A percentile compares a stretch with the other conserved stretches of the same genome.
Evolutionary conservation across 2,113 vertebrate genomes (phyloP).

Genomic region (Agapornis roseicollis): DNA sequence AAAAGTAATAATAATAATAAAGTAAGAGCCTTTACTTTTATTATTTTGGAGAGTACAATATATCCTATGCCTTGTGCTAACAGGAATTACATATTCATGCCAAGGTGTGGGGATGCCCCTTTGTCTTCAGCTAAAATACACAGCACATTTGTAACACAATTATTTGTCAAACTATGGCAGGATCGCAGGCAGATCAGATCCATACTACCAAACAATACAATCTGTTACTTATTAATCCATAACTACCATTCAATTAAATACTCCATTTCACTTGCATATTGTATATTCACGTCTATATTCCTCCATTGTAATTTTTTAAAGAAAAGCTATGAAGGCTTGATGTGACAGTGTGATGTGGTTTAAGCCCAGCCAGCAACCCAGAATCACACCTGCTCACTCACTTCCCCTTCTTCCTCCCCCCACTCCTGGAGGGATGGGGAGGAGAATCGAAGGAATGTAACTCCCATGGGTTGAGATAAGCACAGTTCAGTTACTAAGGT

Average conservation of each 20-base stretch:
- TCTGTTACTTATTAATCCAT: neutral
- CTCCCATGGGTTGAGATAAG: no score
- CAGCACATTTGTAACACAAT: neutral
- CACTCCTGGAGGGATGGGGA: no score
- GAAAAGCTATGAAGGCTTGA: neutral
- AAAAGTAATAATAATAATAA: neutral
- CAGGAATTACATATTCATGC: fast-evolving
- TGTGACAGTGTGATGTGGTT: neutral
- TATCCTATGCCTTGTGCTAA: neutral
- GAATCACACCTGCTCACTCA: no score
- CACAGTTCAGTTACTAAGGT: no score
- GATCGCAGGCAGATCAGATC: neutral
- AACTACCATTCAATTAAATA: neutral
- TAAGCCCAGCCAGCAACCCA: no score
- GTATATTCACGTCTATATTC: neutral
- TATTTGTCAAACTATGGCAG: neutral
- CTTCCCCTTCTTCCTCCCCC: no score
- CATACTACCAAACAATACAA: neutral
- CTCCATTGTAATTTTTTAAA: neutral
- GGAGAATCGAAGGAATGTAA: no score
- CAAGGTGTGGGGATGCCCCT: neutral
- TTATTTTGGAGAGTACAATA: neutral
- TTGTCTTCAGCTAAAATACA: neutral
- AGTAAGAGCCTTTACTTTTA: neutral
- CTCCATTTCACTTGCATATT: neutral